Conservation (phyloP, 2,888 invertebrate species). For the Isotomurus palustris region DNA sequence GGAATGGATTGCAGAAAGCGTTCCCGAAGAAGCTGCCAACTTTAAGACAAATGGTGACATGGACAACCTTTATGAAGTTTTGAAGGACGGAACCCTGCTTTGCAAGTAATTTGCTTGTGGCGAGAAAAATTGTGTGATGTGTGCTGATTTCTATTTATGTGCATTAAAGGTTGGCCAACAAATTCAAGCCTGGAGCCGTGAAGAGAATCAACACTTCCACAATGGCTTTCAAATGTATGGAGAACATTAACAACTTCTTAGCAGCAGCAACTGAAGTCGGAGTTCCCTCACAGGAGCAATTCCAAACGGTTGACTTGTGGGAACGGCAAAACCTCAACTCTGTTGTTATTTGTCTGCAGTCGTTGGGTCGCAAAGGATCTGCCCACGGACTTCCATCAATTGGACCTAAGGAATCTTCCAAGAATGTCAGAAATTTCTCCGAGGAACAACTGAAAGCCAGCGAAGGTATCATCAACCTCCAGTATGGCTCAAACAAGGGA, state of each 20-base stretch:
- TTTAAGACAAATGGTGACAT: slow-evolving; percentile 77
- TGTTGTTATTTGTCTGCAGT: slow-evolving; percentile 90
- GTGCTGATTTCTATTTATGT: not conserved
- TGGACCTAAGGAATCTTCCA: slow-evolving; percentile 94
- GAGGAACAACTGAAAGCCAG: slow-evolving; percentile 92
- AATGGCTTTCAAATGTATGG: slow-evolving; percentile 98
- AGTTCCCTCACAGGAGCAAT: slow-evolving; percentile 88
- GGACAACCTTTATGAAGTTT: slow-evolving; percentile 86
- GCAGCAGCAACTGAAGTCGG: slow-evolving; percentile 78
- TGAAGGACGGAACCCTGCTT: slow-evolving; percentile 83
- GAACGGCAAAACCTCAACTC: slow-evolving; percentile 93
- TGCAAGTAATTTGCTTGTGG: slow-evolving; percentile 65
- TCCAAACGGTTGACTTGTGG: slow-evolving; percentile 91
- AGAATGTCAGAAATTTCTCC: slow-evolving; percentile 87
- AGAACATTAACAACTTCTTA: slow-evolving; percentile 92
- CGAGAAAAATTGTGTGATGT: not conserved
- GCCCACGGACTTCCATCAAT: slow-evolving; percentile 80
- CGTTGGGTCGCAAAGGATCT: slow-evolving; percentile 77
- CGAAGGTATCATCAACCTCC: slow-evolving; percentile 80
- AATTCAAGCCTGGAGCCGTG: slow-evolving; percentile 75
- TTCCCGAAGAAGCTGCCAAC: slow-evolving; percentile 73
- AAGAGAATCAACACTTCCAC: slow-evolving; percentile 87
- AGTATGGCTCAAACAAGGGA: slow-evolving; percentile 97
- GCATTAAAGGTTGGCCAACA: slow-evolving; percentile 69
- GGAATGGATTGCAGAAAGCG: slow-evolving; percentile 83